These are phyloP conservation scores for Myrmophylax atrothorax DNA, from an alignment of 2,113 vertebrate genomes.

Conservation along the genomic window DNA sequence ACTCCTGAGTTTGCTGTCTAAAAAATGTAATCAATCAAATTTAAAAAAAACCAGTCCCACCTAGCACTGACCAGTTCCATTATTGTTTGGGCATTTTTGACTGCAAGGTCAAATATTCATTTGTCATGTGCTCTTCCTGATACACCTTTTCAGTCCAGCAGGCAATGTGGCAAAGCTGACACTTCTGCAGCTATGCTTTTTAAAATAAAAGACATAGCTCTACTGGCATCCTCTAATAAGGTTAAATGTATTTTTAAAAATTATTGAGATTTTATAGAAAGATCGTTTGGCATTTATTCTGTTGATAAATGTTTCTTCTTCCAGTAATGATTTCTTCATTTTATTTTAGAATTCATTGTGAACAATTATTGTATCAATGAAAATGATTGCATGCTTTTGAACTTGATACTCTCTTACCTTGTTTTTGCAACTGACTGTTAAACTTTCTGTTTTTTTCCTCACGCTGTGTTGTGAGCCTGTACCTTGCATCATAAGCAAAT, in stretches of 20 bases:
- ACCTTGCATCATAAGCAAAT: not conserved
- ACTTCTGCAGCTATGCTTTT: not conserved
- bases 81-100: not conserved
- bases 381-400: not conserved
- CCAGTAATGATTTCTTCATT: slow-evolving; percentile 19
- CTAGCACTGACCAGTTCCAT: not conserved
- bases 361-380: slow-evolving; percentile 1
- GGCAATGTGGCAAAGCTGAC: not conserved
- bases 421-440: not conserved
- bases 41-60: not conserved
- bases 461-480: not conserved
- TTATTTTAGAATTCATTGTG: not conserved
- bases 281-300: not conserved
- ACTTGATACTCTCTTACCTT: not conserved
- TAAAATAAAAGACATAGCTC: not conserved
- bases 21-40: not conserved
- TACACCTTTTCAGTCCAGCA: not conserved
- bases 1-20: not conserved
- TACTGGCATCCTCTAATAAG: not conserved
- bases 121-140: not conserved
- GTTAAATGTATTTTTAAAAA: not conserved
- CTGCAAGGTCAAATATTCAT: not conserved
- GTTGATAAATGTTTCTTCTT: not conserved
- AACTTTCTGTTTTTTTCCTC: not conserved
- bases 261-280: not conserved